These are phyloP conservation scores for Hoplodrina ambigua DNA, from an alignment of 2,888 invertebrate genomes.

Conservation along the genomic window DNA sequence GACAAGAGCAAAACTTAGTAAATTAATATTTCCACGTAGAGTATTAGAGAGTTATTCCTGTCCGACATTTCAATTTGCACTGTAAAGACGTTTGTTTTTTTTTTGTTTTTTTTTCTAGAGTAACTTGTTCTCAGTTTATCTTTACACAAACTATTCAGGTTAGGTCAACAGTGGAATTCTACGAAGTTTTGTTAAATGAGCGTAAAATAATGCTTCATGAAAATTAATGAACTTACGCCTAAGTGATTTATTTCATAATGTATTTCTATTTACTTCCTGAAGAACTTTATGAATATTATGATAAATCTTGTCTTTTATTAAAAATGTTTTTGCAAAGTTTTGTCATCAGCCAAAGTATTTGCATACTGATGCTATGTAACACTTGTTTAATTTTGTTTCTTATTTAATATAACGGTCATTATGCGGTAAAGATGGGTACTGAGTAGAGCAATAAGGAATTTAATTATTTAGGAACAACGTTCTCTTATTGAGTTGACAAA, in stretches of 20 bases:
- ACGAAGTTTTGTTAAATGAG: constrained; percentile 40
- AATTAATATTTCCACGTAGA: too few relatives aligned
- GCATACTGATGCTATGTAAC: constrained; percentile 51
- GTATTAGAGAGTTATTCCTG: too few relatives aligned
- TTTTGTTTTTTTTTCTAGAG: too few relatives aligned
- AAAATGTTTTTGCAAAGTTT: constrained; percentile 57
- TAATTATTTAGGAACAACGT: neutral
- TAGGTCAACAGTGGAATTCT: constrained; percentile 7
- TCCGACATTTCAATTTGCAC: too few relatives aligned
- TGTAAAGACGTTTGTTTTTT: too few relatives aligned
- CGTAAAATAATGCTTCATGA: constrained; percentile 46
- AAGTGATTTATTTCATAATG: constrained; percentile 58
- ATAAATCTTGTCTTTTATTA: constrained; percentile 63
- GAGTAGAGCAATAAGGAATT: neutral
- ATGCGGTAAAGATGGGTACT: neutral
- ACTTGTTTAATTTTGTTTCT: constrained; percentile 48
- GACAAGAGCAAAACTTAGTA: too few relatives aligned
- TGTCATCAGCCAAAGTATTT: constrained; percentile 51
- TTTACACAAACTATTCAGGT: constrained; percentile 15
- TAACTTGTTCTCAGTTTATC: neutral
- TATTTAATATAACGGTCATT: constrained; percentile 23
- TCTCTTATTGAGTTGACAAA: neutral
- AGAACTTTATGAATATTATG: constrained; percentile 63
- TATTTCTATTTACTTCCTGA: constrained; percentile 60
- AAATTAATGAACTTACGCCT: constrained; percentile 56